Conservation (phyloP, 2,113 vertebrate species). For the Ochotona princeps region DNA sequence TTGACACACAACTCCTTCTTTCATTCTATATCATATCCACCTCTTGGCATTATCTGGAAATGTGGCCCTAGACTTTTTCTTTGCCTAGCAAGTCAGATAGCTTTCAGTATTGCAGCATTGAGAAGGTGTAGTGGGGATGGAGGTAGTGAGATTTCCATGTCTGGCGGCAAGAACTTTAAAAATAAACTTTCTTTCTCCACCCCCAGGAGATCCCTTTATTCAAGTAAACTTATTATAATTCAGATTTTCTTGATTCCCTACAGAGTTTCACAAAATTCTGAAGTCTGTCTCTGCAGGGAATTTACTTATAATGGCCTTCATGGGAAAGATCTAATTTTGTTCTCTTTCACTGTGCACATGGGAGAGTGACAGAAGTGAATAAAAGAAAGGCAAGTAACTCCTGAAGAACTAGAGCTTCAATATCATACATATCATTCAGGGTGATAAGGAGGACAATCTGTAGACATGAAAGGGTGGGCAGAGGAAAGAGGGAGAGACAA, state of each 20-base stretch:
- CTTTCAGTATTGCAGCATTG: not conserved
- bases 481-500: slow-evolving; percentile 7
- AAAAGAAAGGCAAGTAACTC: slow-evolving; percentile 72
- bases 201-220: slow-evolving; percentile 69
- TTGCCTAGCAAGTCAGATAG: slow-evolving; percentile 30
- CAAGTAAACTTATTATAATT: slow-evolving; percentile 79
- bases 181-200: slow-evolving; percentile 67
- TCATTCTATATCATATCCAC: not conserved
- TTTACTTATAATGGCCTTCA: slow-evolving; percentile 77
- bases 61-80: slow-evolving; percentile 28
- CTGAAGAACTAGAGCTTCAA: slow-evolving; percentile 64
- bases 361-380: slow-evolving; percentile 61
- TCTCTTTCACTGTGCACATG: slow-evolving; percentile 68
- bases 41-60: slow-evolving; percentile 6
- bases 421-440: slow-evolving; percentile 56
- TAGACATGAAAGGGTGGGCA: slow-evolving; percentile 59
- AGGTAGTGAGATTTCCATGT: slow-evolving; percentile 67
- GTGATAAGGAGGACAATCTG: slow-evolving; percentile 60
- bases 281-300: slow-evolving; percentile 79
- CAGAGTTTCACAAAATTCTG: slow-evolving; percentile 76
- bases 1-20: not conserved
- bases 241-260: slow-evolving; percentile 80
- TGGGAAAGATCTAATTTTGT: slow-evolving; percentile 77
- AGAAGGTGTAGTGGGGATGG: slow-evolving; percentile 18
- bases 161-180: slow-evolving; percentile 73